Evolutionary conservation across 2,113 vertebrate species (phyloP), one percentile per base, ranked within the genome.

Genomic region (Callocephalon fimbriatum): DNA sequence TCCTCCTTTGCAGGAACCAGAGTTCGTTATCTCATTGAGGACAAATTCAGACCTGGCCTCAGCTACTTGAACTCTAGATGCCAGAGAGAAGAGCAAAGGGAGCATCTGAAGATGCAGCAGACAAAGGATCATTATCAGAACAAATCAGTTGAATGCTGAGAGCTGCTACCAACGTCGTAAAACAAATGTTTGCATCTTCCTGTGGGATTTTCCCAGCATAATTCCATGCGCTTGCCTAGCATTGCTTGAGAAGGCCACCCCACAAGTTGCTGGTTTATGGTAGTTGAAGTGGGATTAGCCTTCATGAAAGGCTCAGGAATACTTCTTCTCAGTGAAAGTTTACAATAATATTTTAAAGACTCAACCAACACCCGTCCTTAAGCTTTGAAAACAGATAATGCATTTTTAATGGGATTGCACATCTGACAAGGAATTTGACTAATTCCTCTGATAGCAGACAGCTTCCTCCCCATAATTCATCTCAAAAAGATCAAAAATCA

Each of bases 271-370:
- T 88, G 93, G 94, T 95, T 97, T 97, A 95, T 16, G 48, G 95
- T 89, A 92, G 96, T 86, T 95, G 93, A 96, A 95, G 88, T 66
- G 80, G 94, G 97, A 97, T 98, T 97, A 97, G 86, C 94, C 90
- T 75, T 93, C 92, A 96, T 96, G 96, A 97, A 97, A 98, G 96
- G 37, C 87, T 91, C 88, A 21, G 94, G 87, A 94, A 96, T 96
- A 90, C 86, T 97, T 97, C 80, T 96, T 75, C 95, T 89, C 94
- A 97, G 97, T 92, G 95, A 97, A 98, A 97, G 96, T 98, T 97
- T 98, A 97, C 86, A 97, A 97, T 97, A 97, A 97, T 98, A 97
- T 98, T 97, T 97, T 96, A 97, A 97, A 89, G 96, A 96, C 96
- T 97, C 96, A 63, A 95, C 88, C 93, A 92, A 97, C 95, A 96